Evolutionary conservation across 1,140 invertebrate species (phyloP).

Genomic region (Brachionus manjavacas): DNA sequence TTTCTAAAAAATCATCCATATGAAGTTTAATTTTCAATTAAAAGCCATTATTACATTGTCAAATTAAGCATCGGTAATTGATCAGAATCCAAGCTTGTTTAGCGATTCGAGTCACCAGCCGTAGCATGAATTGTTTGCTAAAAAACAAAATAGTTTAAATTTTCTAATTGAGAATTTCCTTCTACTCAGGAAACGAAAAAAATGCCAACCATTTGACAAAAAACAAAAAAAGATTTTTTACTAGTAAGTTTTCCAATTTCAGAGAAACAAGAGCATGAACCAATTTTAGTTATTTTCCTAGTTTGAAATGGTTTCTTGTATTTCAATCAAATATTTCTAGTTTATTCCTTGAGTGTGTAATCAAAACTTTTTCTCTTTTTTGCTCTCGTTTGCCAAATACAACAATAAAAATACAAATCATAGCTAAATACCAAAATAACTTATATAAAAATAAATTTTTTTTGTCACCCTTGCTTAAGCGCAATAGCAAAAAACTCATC

Average conservation of each 20-base stretch:
- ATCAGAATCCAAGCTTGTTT: not conserved
- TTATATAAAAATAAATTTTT: slow-evolving; percentile 23
- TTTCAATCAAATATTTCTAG: slow-evolving; percentile 33
- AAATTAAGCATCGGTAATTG: not conserved
- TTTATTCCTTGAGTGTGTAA: slow-evolving; percentile 34
- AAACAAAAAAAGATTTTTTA: slow-evolving; percentile 2
- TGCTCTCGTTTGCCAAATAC: not conserved
- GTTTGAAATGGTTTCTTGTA: slow-evolving; percentile 10
- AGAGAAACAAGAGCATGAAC: slow-evolving; percentile 27
- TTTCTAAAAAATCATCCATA: not conserved
- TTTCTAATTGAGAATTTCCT: not conserved
- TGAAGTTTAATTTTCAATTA: not conserved
- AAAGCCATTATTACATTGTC: not conserved
- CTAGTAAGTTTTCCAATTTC: slow-evolving; percentile 7
- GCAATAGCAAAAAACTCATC: not conserved
- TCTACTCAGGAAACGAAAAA: slow-evolving; percentile 1
- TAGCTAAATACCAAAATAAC: slow-evolving; percentile 24
- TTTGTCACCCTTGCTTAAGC: not conserved
- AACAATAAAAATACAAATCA: slow-evolving; percentile 6
- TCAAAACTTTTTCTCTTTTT: slow-evolving; percentile 16
- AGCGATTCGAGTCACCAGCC: not conserved
- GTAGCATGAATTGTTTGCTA: not conserved
- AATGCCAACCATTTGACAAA: not conserved
- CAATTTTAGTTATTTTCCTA: slow-evolving; percentile 22
- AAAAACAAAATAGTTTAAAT: slow-evolving; percentile 20